Conservation (phyloP, 2,888 invertebrate species). For the Hipparchia sbordonii region DNA sequence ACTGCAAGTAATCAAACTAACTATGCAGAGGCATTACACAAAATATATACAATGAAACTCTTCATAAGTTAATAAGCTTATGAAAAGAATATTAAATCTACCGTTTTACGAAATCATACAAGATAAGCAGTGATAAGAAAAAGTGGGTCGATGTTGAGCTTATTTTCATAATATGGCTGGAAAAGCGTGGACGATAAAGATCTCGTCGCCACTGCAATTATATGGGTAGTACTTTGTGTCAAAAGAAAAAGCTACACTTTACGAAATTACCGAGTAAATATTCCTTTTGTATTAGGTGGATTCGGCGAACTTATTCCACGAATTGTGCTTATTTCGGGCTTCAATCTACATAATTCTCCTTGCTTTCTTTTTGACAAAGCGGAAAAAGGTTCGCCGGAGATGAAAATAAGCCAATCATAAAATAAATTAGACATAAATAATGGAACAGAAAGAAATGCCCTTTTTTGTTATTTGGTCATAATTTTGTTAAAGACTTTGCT, state of each 20-base stretch:
- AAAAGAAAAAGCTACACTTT: slow-evolving; percentile 61
- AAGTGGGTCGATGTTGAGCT: slow-evolving; percentile 55
- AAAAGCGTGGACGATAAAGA: slow-evolving; percentile 67
- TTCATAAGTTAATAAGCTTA: too few relatives aligned
- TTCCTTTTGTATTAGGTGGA: slow-evolving; percentile 47
- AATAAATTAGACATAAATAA: slow-evolving; percentile 32
- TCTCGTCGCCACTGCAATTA: slow-evolving; percentile 69
- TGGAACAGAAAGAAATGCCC: slow-evolving; percentile 18
- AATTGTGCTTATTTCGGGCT: slow-evolving; percentile 39
- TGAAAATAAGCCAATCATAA: slow-evolving; percentile 35
- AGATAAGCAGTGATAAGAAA: slow-evolving; percentile 45
- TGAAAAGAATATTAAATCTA: slow-evolving; percentile 17
- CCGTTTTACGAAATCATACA: slow-evolving; percentile 15
- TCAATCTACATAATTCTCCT: slow-evolving; percentile 41
- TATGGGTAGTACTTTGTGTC: slow-evolving; percentile 59
- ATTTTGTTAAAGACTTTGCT: slow-evolving; percentile 8
- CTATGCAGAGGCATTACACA: neutral
- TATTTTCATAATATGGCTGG: slow-evolving; percentile 64
- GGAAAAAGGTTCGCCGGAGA: slow-evolving; percentile 35
- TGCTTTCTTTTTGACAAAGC: slow-evolving; percentile 37
- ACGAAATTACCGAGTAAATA: slow-evolving; percentile 67
- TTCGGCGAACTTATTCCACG: slow-evolving; percentile 42
- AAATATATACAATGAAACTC: neutral
- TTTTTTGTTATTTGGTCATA: slow-evolving; percentile 15
- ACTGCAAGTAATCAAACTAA: neutral